Evolutionary conservation across 2,797 vertebrate genomes (phyloP), one percentile per base, ranked within the genome.

Genomic region (Xiphorhynchus erythropygius): DNA sequence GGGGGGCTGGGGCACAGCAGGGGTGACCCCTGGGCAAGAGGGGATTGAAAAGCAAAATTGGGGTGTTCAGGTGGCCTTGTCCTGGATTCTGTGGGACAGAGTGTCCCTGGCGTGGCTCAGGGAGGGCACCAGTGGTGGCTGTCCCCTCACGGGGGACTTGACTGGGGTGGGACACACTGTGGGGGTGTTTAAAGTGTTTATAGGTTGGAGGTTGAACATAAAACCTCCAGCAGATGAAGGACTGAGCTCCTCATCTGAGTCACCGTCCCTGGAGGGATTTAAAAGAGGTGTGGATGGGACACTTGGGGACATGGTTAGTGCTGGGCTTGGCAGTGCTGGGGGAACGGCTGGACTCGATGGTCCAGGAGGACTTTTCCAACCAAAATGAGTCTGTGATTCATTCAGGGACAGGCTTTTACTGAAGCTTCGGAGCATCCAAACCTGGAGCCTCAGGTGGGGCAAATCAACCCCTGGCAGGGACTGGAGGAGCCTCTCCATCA

Each of bases 381-480:
- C 33, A 16, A 33, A 52, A 70, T 13, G 24, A 39, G 33, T 44
- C 21, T 50, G 44, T 39, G 37, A 57, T 64, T 77, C 10, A 27
- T 6, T 28, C 12, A 49, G 60, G 33, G 35, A 19, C 5, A 57
- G 80, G n/a, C 17, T 7, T 30, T 47, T 24, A 33, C 33, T 57
- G 56, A 57, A 78, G 32, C 57, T 70, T 74, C 23, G 5, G 59
- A 79, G 44, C 59, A 76, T 63, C 47, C 32, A 50, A 63, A 35
- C 37, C 37, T 35, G 41, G 65, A 85, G 19, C 13, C 11, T n/a
- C 0, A 0, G 6, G 3, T 4, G 22, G 15, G 7, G 33, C 10
- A 64, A 73, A 73, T 23, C 57, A 19, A 62, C 6, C 8, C 44
- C 60, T 49, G 47, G 41, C 56, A 59, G 46, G 60, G 53, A 47